Evolutionary conservation across 2,888 invertebrate species (phyloP), one percentile per base, ranked within the genome.

Genomic region (Agrotis segetum): DNA sequence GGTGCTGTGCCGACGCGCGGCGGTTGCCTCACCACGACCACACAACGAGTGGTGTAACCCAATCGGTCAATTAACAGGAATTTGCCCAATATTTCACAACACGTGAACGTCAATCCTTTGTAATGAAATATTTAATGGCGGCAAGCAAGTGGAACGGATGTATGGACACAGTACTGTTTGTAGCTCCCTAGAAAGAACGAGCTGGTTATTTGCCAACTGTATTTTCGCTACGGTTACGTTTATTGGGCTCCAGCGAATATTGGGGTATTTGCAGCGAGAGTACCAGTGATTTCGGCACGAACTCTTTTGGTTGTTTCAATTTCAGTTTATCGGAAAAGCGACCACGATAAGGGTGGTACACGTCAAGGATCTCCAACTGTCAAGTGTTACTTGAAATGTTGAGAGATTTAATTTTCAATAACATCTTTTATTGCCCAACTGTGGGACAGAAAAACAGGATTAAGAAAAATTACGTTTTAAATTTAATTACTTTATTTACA

Each of bases 51-150:
- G 85, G 85, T 85, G 85, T 77, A 85, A 85, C 67, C 71, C 75
- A 74, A 71, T 79, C 73, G 81, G 82, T 82, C 79, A 82, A 85
- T 86, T 83, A 85, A 84, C 78, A 79, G 82, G 78, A 79, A 80
- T 86, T 85, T 86, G 73, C 83, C 60, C 78, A 86, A 85, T 58
- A 83, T 86, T 86, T 74, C 74, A 56, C 72, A 82, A 85, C 74
- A 64, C 59, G 56, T 21, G 47, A 71, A 66, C 81, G 79, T 79
- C 80, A 76, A 84, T 79, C 77, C 80, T 79, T 85, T 85, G 82
- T 85, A 77, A 75, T 79, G 79, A 78, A 83, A 82, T 62, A 73
- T 58, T 82, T 74, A 80, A 84, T 71, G 72, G 66, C 56, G 56
- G 58, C 62, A 17, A 24, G 69, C 74, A 82, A 76, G 60, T 84